These are phyloP conservation scores for Listronotus oregonensis DNA, from an alignment of 1,140 invertebrate species.

Conservation along the genomic window DNA sequence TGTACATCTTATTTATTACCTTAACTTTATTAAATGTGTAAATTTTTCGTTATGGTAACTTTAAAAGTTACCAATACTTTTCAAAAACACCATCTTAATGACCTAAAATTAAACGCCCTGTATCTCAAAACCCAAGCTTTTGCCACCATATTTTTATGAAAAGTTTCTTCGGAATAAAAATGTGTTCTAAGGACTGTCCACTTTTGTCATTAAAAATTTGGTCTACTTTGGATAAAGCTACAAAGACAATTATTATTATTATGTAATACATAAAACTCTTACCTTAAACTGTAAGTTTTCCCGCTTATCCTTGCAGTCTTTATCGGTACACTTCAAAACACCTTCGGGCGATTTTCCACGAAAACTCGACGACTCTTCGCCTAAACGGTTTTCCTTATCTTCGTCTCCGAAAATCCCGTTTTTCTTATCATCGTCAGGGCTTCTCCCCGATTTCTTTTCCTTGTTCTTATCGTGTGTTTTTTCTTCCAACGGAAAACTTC, in stretches of 20 bases:
- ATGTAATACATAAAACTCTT: not conserved
- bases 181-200: too few species aligned
- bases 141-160: too few species aligned
- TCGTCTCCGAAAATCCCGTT: conserved; percentile 2
- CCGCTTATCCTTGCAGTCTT: not conserved
- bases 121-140: too few species aligned
- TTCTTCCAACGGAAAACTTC: not conserved
- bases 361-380: not conserved
- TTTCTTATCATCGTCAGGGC: not conserved
- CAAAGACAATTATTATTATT: not conserved
- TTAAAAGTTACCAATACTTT: too few species aligned
- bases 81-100: too few species aligned
- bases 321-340: conserved; percentile 1
- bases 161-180: too few species aligned
- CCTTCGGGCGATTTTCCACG: not conserved
- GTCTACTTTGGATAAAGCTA: too few species aligned
- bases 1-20: too few species aligned
- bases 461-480: not conserved
- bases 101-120: too few species aligned
- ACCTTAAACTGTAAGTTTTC: not conserved
- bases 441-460: not conserved
- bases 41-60: too few species aligned
- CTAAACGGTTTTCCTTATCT: conserved; percentile 4
- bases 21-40: too few species aligned
- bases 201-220: not conserved